Base-by-base conservation (phyloP, 2,888 invertebrate species). In the Nomada flava region DNA sequence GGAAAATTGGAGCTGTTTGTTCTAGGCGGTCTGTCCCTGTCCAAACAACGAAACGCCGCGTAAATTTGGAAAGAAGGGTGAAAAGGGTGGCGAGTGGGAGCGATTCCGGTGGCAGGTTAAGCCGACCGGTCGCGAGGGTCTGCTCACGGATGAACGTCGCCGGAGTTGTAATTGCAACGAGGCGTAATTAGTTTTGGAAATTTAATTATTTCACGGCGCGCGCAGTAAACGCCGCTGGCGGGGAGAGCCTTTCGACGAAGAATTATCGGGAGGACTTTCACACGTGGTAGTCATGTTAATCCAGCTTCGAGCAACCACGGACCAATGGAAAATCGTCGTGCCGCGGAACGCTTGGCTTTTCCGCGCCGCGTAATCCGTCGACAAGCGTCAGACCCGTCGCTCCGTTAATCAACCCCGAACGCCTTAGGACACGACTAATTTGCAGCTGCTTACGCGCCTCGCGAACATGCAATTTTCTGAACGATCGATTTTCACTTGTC, bases 121-220 rank as follows among this genome's bases (percentile, higher is more conserved):
- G 55, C 65, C 52, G 47, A 18, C 36, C 67, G 42, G 77, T 59
- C 67, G 73, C 59, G 67, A 10, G 62, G 36, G 59, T 74, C 64
- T 67, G 80, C 84, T 85, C 87, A 83, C 85, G 88, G 86, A 86
- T 89, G 87, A 89, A 86, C 87, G 89, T 90, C 89, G 89, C 79
- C 82, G 78, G 87, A 92, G 90, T 91, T 91, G 91, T 92, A 92
- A 93, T 92, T 92, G 92, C 92, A 88, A 89, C 91, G 88, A 88
- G 89, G 79, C 87, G 91, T 92, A 92, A 92, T 93, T 92, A 93
- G 92, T 92, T 93, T 93, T 91, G 91, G 91, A 92, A 93, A 93
- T 92, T 92, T 92, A 91, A 93, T 93, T 92, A 92, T 92, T 92
- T 90, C 89, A 90, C 84, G 83, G 85, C 76, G 44, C 84, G 87